phyloP scores from a whole-genome alignment of 2,797 vertebrate species.

The Sparus aurata region DNA sequence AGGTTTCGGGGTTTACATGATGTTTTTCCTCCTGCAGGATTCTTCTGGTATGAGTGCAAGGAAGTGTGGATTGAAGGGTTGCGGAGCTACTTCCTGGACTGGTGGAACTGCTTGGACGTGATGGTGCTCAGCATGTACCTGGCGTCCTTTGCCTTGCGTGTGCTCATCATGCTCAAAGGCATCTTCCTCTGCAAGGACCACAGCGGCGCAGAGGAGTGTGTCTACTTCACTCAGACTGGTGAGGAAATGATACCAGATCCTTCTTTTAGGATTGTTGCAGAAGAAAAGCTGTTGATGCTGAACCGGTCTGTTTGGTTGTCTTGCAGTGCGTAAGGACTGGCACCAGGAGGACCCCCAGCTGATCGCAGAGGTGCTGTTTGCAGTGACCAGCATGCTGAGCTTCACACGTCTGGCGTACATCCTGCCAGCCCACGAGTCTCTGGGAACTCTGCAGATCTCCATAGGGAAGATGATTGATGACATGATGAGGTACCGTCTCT shows the following conservation, averaged over 20 bases:
- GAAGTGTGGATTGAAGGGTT: constrained; percentile 95
- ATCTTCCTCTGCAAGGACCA: constrained; percentile 82
- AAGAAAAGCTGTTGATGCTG: neutral
- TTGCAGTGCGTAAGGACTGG: constrained; percentile 85
- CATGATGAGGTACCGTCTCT: constrained; percentile 89
- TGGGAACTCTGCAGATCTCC: constrained; percentile 95
- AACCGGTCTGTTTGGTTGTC: neutral
- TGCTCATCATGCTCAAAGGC: constrained; percentile 89
- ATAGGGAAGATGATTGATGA: constrained; percentile 96
- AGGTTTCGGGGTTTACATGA: neutral
- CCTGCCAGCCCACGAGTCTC: constrained; percentile 92
- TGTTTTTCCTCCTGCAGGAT: constrained; percentile 81
- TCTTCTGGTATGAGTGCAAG: constrained; percentile 96
- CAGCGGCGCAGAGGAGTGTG: constrained; percentile 72
- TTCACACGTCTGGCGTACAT: constrained; percentile 94
- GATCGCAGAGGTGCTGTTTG: constrained; percentile 92
- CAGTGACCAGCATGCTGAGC: constrained; percentile 94
- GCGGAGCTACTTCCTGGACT: constrained; percentile 91
- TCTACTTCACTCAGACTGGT: constrained; percentile 90
- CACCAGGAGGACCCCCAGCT: constrained; percentile 91
- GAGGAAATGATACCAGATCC: constrained; percentile 41
- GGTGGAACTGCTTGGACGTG: constrained; percentile 94
- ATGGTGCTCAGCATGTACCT: constrained; percentile 94
- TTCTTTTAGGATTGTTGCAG: neutral
- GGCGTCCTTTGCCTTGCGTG: constrained; percentile 89